Evolutionary conservation across 1,140 invertebrate species (phyloP), one percentile per base, ranked within the genome.

Genomic region (Zophobas atratus): DNA sequence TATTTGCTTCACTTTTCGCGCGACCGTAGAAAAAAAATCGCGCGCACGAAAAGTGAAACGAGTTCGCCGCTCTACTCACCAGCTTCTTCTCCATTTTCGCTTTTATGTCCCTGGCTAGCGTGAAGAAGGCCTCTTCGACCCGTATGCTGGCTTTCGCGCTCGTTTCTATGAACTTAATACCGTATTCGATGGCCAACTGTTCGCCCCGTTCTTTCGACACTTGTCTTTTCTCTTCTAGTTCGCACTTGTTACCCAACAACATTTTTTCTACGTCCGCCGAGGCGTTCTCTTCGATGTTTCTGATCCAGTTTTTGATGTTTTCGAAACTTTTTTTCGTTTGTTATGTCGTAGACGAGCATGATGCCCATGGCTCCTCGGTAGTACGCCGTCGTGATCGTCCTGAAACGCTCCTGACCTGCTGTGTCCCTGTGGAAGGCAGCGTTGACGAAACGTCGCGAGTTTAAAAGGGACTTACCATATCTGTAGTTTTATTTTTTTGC

Each of bases 321-420:
- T 99, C 97, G 89, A 99, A 99, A 82, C 96, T 98, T 89, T 98
- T 98, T 99, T 84, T 97, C 95, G 89, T 98, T 98, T 63, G 97
- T 99, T 80, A 99, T 98, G 87, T 99, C 98, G 88, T 99, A 99
- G 5, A 99, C 97, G 79, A 99, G 90, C 97, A 99, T 99, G 56
- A 99, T 99, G 75, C 98, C 98, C 98, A 99, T 99, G 36, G 98
- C 98, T 39, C 98, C 97, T 84, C 98, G 92, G 89, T 99, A 99
- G 86, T 99, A 99, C 1, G 97, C 97, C 75, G 98, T 99, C 46
- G 98, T 99, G 85, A 99, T 99, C 67, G 98, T 99, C 85, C 98
- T 93, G 89, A 99, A 99, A 83, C 98, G 92, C 88, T 97, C 93
- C 88, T 99, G 98, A 0, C 97, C 97, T 36, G 97, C 97, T 78